These are phyloP conservation scores for Agapornis roseicollis DNA, from an alignment of 2,113 vertebrate genomes.

Conservation along the genomic window DNA sequence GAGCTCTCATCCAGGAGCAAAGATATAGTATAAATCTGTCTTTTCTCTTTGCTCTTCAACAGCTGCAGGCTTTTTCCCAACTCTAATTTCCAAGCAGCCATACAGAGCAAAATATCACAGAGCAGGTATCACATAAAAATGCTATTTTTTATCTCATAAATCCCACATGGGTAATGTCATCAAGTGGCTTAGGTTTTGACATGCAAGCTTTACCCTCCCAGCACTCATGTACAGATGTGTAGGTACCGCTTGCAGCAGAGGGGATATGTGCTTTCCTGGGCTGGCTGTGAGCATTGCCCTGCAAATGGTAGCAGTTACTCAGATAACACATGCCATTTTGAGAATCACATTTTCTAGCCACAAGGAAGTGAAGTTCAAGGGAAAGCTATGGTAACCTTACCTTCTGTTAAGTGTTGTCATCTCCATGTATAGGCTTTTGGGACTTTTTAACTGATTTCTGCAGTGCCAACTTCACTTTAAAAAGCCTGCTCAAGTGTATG, in stretches of 20 bases:
- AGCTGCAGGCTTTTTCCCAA: not conserved
- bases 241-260: too few relatives aligned
- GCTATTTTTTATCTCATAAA: not conserved
- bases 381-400: not conserved
- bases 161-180: not conserved
- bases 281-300: not conserved
- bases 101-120: not conserved
- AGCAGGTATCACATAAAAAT: not conserved
- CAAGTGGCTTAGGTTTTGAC: not conserved
- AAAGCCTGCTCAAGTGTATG: not conserved
- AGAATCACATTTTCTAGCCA: not conserved
- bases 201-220: not conserved
- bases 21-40: not conserved
- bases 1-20: not conserved
- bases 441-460: not conserved
- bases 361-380: not conserved
- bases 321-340: not conserved
- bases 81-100: not conserved
- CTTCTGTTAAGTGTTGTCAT: not conserved
- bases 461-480: not conserved
- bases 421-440: not conserved
- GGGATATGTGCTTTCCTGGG: accelerated
- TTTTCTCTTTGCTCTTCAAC: not conserved
- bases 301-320: not conserved
- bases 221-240: accelerated